Evolutionary conservation across 2,888 invertebrate species (phyloP), one percentile per base, ranked within the genome.

Genomic region (Lottia scabra): DNA sequence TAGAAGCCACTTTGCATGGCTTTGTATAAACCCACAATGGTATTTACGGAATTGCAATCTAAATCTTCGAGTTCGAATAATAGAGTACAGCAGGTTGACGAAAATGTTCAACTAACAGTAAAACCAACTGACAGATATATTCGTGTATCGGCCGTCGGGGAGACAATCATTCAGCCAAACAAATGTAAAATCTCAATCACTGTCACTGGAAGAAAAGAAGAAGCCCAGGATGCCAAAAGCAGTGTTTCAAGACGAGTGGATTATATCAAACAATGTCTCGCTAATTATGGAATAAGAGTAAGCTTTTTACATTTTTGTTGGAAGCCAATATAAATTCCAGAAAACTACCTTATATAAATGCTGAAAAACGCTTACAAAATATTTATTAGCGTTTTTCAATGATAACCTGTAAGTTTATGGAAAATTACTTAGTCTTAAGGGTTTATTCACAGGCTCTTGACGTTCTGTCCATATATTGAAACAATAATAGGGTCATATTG

Each of bases 211-310:
- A 75, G 76, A 38, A 88, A 88, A 72, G 84, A 84, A 44, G 82
- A 80, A 74, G 83, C 80, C 8, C 81, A 85, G 46, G 88, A 88
- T 70, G 87, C 83, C 2, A 87, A 87, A 75, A 85, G 84, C 67
- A 88, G 88, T 74, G 82, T 87, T 6, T 76, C 80, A 12, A 78
- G 87, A 74, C 74, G 88, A 45, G 65, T 85, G 13, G 88, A 88
- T 69, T 88, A 88, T 71, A 80, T 88, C 44, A 43, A 85, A 8
- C 88, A 88, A 68, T 84, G 85, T 4, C 73, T 88, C 5, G 79
- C 84, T 67, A 87, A 88, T 70, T 82, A 86, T 66, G 80, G 82
- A 67, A 72, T 87, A 12, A 85, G 85, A 84, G 88, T 87, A 75
- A 63, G 70, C 45, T 26, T 38, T 38, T 10, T n/a, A n/a, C 5